Conservation (phyloP, 2,113 vertebrate species). For the Elephantulus edwardii region DNA sequence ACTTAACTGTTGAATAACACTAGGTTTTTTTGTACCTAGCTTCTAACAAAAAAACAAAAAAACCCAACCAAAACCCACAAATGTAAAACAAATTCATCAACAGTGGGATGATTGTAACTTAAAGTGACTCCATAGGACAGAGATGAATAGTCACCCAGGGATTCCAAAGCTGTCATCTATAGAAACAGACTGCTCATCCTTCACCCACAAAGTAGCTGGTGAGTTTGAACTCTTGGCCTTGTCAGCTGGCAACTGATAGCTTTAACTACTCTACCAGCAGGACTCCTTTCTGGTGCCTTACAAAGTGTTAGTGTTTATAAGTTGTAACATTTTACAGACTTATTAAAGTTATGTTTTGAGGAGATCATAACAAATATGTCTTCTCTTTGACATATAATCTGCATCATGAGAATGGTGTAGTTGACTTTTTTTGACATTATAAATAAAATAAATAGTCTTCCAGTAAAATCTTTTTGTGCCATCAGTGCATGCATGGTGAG, state of each 20-base stretch:
- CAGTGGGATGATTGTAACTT: too few relatives aligned
- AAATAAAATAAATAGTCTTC: constrained; percentile 71
- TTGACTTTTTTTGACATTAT: constrained; percentile 48
- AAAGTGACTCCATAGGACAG: too few relatives aligned
- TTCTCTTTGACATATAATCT: constrained; percentile 26
- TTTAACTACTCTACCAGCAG: too few relatives aligned
- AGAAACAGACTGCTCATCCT: too few relatives aligned
- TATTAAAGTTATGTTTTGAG: constrained; percentile 29
- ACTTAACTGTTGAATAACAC: not conserved
- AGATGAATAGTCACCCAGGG: too few relatives aligned
- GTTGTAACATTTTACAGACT: not conserved
- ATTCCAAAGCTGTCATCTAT: too few relatives aligned
- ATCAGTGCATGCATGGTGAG: constrained; percentile 6
- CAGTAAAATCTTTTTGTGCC: constrained; percentile 66
- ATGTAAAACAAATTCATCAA: too few relatives aligned
- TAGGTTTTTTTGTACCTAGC: not conserved
- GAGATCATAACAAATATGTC: constrained; percentile 22
- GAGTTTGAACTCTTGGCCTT: too few relatives aligned
- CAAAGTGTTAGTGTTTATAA: not conserved
- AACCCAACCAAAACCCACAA: too few relatives aligned
- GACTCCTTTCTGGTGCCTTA: not conserved
- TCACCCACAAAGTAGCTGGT: too few relatives aligned
- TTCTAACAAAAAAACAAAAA: not conserved
- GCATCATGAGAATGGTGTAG: constrained; percentile 44
- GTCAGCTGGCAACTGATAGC: too few relatives aligned